A percentile compares a stretch with the other conserved stretches of the same genome.
These are phyloP conservation scores for Odocoileus hemionus DNA, from an alignment of 2,113 vertebrate genomes.

Conservation along the genomic window DNA sequence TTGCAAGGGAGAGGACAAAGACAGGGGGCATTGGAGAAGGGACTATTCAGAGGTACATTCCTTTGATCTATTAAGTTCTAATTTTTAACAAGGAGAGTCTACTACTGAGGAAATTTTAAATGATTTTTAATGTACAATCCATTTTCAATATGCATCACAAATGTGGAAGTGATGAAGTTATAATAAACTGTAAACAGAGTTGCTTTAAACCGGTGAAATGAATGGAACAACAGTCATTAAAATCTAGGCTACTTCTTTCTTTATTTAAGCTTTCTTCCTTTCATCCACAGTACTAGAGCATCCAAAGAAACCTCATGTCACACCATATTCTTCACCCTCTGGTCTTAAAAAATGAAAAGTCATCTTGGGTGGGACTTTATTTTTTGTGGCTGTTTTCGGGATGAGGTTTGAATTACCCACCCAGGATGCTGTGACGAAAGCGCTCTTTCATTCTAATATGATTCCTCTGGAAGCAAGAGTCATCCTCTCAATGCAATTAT, in stretches of 20 bases:
- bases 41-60: not conserved
- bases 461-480: not conserved
- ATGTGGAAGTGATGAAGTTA: not conserved
- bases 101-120: not conserved
- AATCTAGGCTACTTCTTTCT: not conserved
- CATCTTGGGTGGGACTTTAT: not conserved
- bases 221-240: constrained; percentile 17
- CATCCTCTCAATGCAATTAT: not conserved
- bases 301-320: not conserved
- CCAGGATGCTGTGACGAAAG: not conserved
- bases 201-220: not conserved
- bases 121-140: not conserved
- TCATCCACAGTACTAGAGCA: not conserved
- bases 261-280: not conserved
- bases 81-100: not conserved
- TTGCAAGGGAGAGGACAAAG: not conserved
- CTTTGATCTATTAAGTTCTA: not conserved
- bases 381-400: not conserved
- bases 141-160: not conserved
- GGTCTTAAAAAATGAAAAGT: not conserved
- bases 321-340: not conserved
- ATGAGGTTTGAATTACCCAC: not conserved
- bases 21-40: not conserved
- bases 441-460: not conserved
- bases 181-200: not conserved